phyloP scores from a whole-genome alignment of 2,888 invertebrate genomes.

The Cerastoderma edule region DNA sequence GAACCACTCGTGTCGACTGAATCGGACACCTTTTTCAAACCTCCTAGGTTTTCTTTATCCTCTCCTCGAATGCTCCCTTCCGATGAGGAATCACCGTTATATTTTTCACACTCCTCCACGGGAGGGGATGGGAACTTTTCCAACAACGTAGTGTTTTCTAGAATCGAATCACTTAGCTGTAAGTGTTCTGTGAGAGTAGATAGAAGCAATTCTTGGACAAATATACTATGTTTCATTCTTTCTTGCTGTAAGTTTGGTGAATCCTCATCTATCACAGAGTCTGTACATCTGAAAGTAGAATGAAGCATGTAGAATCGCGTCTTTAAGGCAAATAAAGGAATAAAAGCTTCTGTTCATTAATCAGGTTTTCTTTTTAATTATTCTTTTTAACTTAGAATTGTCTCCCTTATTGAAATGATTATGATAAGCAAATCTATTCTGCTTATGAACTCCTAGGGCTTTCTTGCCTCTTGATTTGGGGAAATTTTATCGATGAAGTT shows the following conservation, averaged over 20 bases:
- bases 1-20: slow-evolving; percentile 28
- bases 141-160: slow-evolving; percentile 53
- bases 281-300: slow-evolving; percentile 70
- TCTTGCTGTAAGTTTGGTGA: slow-evolving; percentile 77
- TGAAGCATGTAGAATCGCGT: not conserved
- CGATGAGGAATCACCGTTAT: slow-evolving; percentile 30
- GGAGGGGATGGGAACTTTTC: slow-evolving; percentile 55
- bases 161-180: slow-evolving; percentile 61
- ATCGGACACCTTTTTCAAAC: slow-evolving; percentile 33
- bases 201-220: slow-evolving; percentile 89
- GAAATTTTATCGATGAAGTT: too few species aligned
- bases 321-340: too few species aligned
- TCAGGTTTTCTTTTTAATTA: too few species aligned
- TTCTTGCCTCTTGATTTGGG: too few species aligned
- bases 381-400: too few species aligned
- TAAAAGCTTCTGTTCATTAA: too few species aligned
- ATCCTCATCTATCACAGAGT: slow-evolving; percentile 67
- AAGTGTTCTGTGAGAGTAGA: slow-evolving; percentile 86
- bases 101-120: slow-evolving; percentile 50
- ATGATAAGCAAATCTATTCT: too few species aligned
- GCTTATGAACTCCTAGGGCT: too few species aligned
- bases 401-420: too few species aligned
- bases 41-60: slow-evolving; percentile 43
- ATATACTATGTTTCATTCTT: slow-evolving; percentile 87
- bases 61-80: slow-evolving; percentile 24